Evolutionary conservation across 2,113 vertebrate species (phyloP).

Genomic region (Caloenas nicobarica): DNA sequence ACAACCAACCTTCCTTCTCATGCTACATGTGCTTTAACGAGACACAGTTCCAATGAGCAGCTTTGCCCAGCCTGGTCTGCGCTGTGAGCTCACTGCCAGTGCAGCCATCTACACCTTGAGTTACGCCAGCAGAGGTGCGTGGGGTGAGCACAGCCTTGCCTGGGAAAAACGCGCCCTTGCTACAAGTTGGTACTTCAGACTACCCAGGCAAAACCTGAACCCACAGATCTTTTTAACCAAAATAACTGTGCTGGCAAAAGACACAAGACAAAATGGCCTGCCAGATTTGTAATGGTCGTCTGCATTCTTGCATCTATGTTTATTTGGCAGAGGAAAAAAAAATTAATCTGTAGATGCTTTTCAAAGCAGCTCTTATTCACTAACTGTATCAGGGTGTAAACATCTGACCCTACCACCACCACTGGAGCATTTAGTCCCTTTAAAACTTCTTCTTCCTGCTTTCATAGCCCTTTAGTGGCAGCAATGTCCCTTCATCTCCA

Average conservation of each 20-base stretch:
- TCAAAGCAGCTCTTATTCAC: neutral
- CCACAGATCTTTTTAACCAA: neutral
- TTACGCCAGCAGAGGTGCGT: neutral
- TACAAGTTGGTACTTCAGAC: neutral
- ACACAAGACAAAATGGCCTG: neutral
- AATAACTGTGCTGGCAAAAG: neutral
- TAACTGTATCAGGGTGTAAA: neutral
- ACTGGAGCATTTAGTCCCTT: neutral
- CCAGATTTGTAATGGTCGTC: neutral
- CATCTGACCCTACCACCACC: too few relatives aligned
- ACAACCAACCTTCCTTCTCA: neutral
- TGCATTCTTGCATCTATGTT: neutral
- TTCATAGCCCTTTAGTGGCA: fast-evolving
- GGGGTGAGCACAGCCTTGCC: neutral
- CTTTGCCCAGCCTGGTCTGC: neutral
- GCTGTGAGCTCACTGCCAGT: neutral
- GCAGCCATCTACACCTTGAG: neutral
- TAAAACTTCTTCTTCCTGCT: neutral
- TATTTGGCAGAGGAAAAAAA: neutral
- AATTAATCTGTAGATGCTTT: neutral
- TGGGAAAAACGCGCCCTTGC: neutral
- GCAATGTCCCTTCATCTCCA: neutral
- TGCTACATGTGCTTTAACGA: neutral
- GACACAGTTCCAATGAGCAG: slow-evolving; percentile 1
- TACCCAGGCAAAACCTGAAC: neutral